These are phyloP conservation scores for Hippopotamus amphibius DNA, from an alignment of 2,113 vertebrate species.

Conservation along the genomic window DNA sequence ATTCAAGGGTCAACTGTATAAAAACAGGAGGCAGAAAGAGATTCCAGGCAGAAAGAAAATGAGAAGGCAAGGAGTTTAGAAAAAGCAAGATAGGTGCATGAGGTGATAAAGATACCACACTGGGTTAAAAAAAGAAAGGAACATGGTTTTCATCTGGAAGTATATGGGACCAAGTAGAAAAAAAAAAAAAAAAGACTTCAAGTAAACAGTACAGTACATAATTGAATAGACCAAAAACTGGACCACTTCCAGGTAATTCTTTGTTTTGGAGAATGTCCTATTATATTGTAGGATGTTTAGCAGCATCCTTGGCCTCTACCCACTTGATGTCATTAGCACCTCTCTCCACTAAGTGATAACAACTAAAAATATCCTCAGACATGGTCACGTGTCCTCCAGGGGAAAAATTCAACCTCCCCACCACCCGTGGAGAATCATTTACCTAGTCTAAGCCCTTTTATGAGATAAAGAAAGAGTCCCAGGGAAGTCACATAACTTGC, in stretches of 20 bases:
- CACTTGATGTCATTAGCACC: neutral
- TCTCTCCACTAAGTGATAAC: neutral
- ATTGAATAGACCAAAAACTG: neutral
- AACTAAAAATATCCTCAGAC: constrained; percentile 3
- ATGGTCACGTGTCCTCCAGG: neutral
- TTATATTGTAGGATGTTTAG: neutral
- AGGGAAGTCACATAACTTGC: neutral
- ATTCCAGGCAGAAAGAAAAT: constrained; percentile 10
- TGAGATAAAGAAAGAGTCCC: neutral
- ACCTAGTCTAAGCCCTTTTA: neutral
- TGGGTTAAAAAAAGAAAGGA: neutral
- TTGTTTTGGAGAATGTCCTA: neutral
- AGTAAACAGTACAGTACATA: neutral
- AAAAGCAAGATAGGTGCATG: neutral
- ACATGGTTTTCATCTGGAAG: neutral
- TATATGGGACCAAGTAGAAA: neutral
- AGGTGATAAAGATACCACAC: neutral
- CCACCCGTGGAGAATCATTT: neutral
- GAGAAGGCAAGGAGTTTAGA: neutral
- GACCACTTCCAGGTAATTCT: neutral
- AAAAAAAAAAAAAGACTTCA: neutral
- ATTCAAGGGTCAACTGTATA: neutral
- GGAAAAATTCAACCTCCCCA: neutral
- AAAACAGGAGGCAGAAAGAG: neutral
- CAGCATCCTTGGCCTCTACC: neutral